phyloP scores from a whole-genome alignment of 2,888 invertebrate species.

The Amiota minor region DNA sequence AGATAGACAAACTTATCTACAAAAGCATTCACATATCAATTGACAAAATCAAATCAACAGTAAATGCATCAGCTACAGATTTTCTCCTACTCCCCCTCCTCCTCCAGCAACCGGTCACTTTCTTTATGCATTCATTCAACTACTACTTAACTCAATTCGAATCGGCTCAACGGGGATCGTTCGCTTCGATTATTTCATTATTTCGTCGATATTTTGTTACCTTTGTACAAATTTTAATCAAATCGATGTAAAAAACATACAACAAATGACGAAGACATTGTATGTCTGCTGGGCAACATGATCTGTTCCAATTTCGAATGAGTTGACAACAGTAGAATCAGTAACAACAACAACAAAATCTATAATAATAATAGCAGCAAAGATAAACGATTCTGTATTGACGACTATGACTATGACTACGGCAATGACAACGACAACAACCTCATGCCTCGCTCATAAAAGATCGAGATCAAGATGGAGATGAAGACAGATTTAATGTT shows the following conservation, averaged over 20 bases:
- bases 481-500: constrained; percentile 48
- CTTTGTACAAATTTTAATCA: constrained; percentile 22
- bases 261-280: neutral
- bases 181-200: constrained; percentile 20
- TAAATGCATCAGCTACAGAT: neutral
- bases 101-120: too few relatives aligned
- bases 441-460: constrained; percentile 13
- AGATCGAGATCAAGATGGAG: neutral
- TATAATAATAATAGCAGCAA: constrained; percentile 42
- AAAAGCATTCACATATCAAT: neutral
- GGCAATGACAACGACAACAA: constrained; percentile 11
- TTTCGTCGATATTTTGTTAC: constrained; percentile 11
- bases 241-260: constrained; percentile 7
- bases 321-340: constrained; percentile 49
- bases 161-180: neutral
- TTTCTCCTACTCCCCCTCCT: neutral
- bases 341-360: constrained; percentile 49
- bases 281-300: constrained; percentile 41
- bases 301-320: constrained; percentile 69
- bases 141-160: neutral
- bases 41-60: constrained; percentile 15
- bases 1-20: neutral
- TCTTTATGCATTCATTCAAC: neutral
- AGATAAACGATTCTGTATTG: constrained; percentile 4
- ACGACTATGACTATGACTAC: constrained; percentile 1